Evolutionary conservation across 2,797 vertebrate genomes (phyloP), one percentile per base, ranked within the genome.

Genomic region (Arctocebus calabarensis): DNA sequence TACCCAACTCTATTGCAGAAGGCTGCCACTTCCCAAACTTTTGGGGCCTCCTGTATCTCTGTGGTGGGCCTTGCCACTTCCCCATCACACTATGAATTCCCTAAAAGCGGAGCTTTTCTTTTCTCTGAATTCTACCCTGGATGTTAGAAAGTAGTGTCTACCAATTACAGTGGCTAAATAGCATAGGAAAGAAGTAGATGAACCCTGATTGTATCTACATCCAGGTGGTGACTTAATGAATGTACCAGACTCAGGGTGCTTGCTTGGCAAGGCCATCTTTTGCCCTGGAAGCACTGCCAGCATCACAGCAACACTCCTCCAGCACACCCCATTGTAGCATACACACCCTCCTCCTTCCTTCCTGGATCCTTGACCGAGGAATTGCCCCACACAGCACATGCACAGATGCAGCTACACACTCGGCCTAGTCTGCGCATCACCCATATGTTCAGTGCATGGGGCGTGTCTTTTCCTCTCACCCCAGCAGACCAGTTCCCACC

Each of bases 341-440:
- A 84, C 66, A 91, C 82, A 55, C 95, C 70, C 70, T 86, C 88
- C 34, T 74, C 32, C 87, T 97, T 95, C 96, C 96, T 97, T 96
- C 94, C 97, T 81, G 91, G 57, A 84, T 88, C 96, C 92, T 87
- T 92, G 96, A 87, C 96, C 2, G 0, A 95, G 71, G 79, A 45
- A 62, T 40, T 73, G 68, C 79, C 83, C 66, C 43, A 19, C 27
- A 22, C 75, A 48, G 43, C 81, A 45, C 34, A 34, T 0, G 78
- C 73, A 62, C 59, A 10, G 62, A 22, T 22, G 13, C 32, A 23
- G 3, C 10, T 10, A 23, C n/a, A 22, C 75, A 40, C 4, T 57
- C 4, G 2, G 71, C 82, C 27, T 64, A 62, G 78, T n/a, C 52
- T 13, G 6, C 0, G 55, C 29, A 37, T 71, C 14, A 12, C 73